phyloP scores from a whole-genome alignment of 2,113 vertebrate species.

The Anseranas semipalmata region DNA sequence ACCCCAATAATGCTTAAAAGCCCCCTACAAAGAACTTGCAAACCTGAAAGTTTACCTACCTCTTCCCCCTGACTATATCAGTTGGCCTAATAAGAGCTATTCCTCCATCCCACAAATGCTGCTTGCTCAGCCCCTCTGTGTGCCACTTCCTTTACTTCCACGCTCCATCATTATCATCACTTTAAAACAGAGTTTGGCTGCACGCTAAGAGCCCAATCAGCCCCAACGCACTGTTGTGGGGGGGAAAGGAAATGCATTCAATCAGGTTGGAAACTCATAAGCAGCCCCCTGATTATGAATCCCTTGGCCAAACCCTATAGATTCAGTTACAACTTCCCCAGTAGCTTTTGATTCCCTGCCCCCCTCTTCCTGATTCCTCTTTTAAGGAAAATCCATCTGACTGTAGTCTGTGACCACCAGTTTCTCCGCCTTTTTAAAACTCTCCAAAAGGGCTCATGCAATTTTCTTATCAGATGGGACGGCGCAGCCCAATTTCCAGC shows the following conservation, averaged over 20 bases:
- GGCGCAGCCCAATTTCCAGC: accelerated
- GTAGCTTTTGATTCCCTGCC: background rate
- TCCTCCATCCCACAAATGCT: background rate
- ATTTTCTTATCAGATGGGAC: background rate
- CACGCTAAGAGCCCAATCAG: background rate
- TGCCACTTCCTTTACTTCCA: background rate
- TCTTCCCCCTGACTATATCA: accelerated
- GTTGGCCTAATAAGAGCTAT: background rate
- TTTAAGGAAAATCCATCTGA: background rate
- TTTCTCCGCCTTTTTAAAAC: background rate
- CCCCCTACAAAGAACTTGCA: background rate
- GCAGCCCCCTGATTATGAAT: background rate
- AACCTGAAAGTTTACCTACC: background rate
- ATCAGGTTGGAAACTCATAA: background rate
- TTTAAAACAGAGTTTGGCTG: background rate
- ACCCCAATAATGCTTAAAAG: background rate
- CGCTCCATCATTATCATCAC: background rate
- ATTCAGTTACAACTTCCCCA: accelerated
- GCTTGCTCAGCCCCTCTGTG: accelerated
- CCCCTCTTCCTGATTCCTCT: background rate
- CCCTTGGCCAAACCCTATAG: background rate
- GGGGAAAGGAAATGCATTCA: background rate
- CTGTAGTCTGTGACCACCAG: background rate
- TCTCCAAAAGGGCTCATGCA: background rate
- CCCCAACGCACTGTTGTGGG: accelerated